These are phyloP conservation scores for Drosophila niveifrons DNA, from an alignment of 2,888 invertebrate species.

Conservation along the genomic window DNA sequence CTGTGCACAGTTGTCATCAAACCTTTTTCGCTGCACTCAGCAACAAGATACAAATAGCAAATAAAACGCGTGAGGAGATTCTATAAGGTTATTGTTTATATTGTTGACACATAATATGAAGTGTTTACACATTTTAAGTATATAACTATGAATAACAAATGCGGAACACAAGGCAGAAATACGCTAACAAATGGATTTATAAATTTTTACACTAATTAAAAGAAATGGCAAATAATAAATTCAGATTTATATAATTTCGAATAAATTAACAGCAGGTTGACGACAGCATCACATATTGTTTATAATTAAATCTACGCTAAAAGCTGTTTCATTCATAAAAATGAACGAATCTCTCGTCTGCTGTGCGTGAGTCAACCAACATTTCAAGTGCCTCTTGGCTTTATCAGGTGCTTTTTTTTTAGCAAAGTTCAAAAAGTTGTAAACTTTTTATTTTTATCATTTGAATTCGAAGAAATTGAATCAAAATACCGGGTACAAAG, in stretches of 20 bases:
- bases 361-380: conserved; percentile 33
- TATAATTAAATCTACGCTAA: conserved; percentile 3
- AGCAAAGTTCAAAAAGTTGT: neutral
- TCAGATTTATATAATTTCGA: too few relatives aligned
- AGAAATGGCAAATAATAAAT: too few relatives aligned
- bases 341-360: conserved; percentile 3
- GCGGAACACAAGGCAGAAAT: neutral
- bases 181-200: neutral
- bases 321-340: conserved; percentile 42
- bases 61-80: neutral
- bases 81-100: conserved; percentile 1
- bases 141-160: neutral
- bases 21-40: neutral
- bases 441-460: neutral
- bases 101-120: conserved; percentile 2
- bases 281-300: conserved; percentile 2
- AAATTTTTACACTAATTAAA: neutral
- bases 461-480: conserved; percentile 13
- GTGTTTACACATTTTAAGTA: conserved; percentile 8
- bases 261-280: neutral
- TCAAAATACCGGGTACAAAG: conserved; percentile 56
- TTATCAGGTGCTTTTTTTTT: conserved; percentile 13
- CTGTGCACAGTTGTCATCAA: neutral
- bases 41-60: conserved; percentile 6
- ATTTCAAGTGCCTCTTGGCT: neutral